These are phyloP conservation scores for Aurelia sp. DNA, from an alignment of 30 jellyfish, hydroid and myxozoan species.

Conservation along the genomic window DNA sequence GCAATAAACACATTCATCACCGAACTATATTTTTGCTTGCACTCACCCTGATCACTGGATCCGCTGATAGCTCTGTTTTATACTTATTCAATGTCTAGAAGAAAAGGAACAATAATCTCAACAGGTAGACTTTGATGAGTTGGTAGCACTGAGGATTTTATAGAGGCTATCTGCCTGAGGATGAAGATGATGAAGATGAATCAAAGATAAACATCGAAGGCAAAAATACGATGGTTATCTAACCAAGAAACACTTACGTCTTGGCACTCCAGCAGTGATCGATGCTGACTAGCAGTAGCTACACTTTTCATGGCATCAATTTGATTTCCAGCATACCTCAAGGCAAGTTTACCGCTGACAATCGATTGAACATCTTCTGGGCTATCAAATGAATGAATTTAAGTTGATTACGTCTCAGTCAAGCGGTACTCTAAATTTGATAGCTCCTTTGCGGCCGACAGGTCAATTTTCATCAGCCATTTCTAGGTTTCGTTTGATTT, in stretches of 20 bases:
- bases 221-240: neutral
- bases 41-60: conserved; percentile 87
- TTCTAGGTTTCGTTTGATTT: too few species aligned
- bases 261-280: conserved; percentile 95
- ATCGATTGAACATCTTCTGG: conserved; percentile 98
- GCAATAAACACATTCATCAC: too few species aligned
- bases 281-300: conserved; percentile 95
- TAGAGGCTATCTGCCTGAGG: too few species aligned
- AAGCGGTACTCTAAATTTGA: too few species aligned
- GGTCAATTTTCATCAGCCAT: too few species aligned
- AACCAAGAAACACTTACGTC: conserved; percentile 53
- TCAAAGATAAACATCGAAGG: neutral
- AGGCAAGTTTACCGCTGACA: conserved; percentile 95
- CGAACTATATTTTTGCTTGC: too few species aligned
- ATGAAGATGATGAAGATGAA: too few species aligned
- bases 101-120: too few species aligned
- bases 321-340: conserved; percentile 94
- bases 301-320: conserved; percentile 95
- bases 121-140: too few species aligned
- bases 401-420: too few species aligned
- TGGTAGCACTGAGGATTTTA: too few species aligned
- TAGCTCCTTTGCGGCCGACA: too few species aligned
- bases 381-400: conserved; percentile 29
- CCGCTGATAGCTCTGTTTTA: conserved; percentile 89
- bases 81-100: conserved; percentile 75